Base-by-base conservation (phyloP, 2,888 invertebrate genomes). In the Andrena minutula region DNA sequence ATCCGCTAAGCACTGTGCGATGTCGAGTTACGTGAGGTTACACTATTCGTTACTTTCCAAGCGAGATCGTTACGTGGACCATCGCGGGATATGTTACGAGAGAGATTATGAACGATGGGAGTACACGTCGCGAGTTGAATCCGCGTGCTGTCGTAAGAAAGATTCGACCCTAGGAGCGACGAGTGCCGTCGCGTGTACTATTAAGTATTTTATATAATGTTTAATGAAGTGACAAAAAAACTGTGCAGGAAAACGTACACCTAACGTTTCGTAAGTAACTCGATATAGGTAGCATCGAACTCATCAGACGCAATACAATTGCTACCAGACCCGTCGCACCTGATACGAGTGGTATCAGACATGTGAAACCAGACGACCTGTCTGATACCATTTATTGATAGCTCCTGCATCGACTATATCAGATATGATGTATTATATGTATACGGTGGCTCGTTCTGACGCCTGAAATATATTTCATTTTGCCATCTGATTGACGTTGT, bases 21-120 rank as follows among this genome's bases (percentile, higher is more conserved):
- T n/a, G 23, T 28, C 68, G 60, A 26, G 61, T 76, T 87, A 69
- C 76, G 74, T 51, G 72, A 83, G 78, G 75, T 78, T 76, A 61
- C 66, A 71, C 61, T 47, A 53, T 16, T 41, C 30, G 53, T 74
- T 72, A 79, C 86, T 88, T 87, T 86, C 79, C 35, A 82, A 69
- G 63, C 68, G 20, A 66, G 56, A 60, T 35, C 26, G 70, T 87
- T 88, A 82, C 82, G 83, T 84, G 66, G 58, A 75, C 41, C 68
- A 64, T 70, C 23, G 41, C 65, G 7, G 74, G 80, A 85, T 70
- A 75, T 70, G 72, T 72, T 69, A 69, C 58, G 60, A 26, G 49
- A 58, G 32, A n/a, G 8, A 41, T 49, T 64, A 53, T 20, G 53
- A 63, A 30, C 49, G 30, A 20, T 53, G 53, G 32, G 12, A 66